These are phyloP conservation scores for Pipra filicauda DNA, from an alignment of 2,113 vertebrate genomes.

Conservation along the genomic window DNA sequence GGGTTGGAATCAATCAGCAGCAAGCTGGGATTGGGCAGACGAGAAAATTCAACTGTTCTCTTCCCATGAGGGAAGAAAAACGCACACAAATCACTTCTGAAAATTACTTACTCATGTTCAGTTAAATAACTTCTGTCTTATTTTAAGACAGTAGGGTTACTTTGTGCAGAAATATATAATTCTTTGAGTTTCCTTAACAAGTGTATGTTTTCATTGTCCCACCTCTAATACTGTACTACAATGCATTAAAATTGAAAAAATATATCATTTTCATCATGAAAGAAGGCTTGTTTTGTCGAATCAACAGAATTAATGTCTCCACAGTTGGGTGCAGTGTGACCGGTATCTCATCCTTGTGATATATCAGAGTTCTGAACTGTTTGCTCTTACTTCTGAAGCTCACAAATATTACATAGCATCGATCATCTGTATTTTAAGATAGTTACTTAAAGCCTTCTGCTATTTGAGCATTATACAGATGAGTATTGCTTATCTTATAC, in stretches of 20 bases:
- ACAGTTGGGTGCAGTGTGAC: not conserved
- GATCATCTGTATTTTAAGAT: not conserved
- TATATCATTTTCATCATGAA: fast-evolving
- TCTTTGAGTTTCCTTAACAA: not conserved
- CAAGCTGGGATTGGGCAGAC: not conserved
- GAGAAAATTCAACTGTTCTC: not conserved
- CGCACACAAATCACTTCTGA: not conserved
- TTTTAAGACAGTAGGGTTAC: not conserved
- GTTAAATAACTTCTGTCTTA: not conserved
- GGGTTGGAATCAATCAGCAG: not conserved
- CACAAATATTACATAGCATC: fast-evolving
- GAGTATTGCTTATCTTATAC: not conserved
- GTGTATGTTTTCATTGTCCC: not conserved
- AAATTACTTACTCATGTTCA: not conserved
- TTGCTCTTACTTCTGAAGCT: not conserved
- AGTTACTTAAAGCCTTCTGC: not conserved
- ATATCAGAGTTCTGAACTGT: not conserved
- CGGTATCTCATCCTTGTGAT: not conserved
- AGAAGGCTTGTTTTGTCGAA: not conserved
- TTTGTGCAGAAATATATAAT: not conserved
- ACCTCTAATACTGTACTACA: not conserved
- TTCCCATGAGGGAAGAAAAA: not conserved
- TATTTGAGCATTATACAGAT: not conserved
- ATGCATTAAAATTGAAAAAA: not conserved
- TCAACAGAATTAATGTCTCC: not conserved